These are phyloP conservation scores for Xerus rutilus DNA, from an alignment of 2,797 vertebrate species.

Conservation along the genomic window DNA sequence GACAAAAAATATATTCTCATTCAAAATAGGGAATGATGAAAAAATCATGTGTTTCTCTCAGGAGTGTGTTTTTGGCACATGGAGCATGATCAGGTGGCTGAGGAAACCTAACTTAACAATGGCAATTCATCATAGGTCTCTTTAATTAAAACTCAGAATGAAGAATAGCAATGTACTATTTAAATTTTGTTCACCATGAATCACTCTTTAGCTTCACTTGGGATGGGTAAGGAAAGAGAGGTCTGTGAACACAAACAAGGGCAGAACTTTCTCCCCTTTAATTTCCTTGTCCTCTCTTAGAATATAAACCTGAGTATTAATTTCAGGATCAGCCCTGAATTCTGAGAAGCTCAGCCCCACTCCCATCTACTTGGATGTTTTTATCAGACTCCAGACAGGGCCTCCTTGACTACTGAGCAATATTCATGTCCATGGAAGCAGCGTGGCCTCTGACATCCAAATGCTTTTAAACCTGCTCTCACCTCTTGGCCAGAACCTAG, in stretches of 20 bases:
- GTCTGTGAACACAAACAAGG: neutral
- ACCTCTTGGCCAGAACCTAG: neutral
- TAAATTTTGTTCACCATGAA: neutral
- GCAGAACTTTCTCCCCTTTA: neutral
- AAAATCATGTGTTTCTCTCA: neutral
- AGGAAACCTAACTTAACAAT: neutral
- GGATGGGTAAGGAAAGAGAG: neutral
- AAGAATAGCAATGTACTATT: neutral
- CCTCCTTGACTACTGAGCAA: neutral
- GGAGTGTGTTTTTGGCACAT: neutral
- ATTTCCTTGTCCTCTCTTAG: neutral
- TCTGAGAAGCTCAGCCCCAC: neutral
- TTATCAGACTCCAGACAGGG: neutral
- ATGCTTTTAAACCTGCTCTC: neutral
- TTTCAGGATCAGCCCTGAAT: neutral
- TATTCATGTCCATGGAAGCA: neutral
- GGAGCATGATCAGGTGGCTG: neutral
- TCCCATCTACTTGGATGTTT: neutral
- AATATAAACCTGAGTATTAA: neutral
- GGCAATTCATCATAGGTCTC: neutral
- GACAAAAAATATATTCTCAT: neutral
- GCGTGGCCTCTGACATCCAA: neutral
- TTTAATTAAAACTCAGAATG: conserved; percentile 4
- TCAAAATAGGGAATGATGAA: neutral
- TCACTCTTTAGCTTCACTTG: neutral